Conservation (phyloP, 30 jellyfish, hydroid and myxozoan species). For the Aurelia aurita complex sp. Pacific region DNA sequence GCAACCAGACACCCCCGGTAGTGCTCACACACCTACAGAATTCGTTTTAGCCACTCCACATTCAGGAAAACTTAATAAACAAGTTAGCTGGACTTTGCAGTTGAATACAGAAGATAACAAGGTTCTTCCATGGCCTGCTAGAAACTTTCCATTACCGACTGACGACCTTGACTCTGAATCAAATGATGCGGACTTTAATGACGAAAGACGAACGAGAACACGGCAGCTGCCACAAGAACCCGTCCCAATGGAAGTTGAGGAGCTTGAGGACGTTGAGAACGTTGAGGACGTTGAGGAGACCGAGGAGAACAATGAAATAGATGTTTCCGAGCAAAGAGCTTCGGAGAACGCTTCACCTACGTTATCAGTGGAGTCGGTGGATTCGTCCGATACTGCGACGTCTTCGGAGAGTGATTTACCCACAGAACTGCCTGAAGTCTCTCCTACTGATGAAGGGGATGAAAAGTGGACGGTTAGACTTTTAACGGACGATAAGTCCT, state of each 20-base stretch:
- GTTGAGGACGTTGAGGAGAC: not conserved
- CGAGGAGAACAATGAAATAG: slow-evolving; percentile 1
- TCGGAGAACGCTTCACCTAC: not conserved
- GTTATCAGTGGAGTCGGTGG: not conserved
- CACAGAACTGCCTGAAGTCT: slow-evolving; percentile 23
- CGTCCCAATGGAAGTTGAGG: not conserved
- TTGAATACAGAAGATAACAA: slow-evolving; percentile 66
- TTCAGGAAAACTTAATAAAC: slow-evolving; percentile 19
- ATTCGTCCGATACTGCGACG: slow-evolving; percentile 1
- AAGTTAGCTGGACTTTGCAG: slow-evolving; percentile 37
- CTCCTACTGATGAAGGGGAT: slow-evolving; percentile 43
- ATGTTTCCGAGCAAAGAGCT: not conserved
- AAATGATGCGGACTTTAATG: not conserved
- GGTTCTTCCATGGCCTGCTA: slow-evolving; percentile 85
- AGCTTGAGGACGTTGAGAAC: not conserved
- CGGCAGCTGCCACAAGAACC: not conserved
- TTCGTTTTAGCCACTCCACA: slow-evolving; percentile 61
- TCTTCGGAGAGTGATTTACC: slow-evolving; percentile 40
- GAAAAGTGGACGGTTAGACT: slow-evolving; percentile 93
- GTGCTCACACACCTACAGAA: slow-evolving; percentile 76
- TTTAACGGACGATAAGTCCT: slow-evolving; percentile 46
- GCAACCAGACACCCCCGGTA: slow-evolving; percentile 58
- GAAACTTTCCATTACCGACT: slow-evolving; percentile 78
- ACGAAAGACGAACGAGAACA: not conserved
- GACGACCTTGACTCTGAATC: slow-evolving; percentile 18